Evolutionary conservation across 2,888 invertebrate species (phyloP).

Genomic region (Caenorhabditis wallacei): DNA sequence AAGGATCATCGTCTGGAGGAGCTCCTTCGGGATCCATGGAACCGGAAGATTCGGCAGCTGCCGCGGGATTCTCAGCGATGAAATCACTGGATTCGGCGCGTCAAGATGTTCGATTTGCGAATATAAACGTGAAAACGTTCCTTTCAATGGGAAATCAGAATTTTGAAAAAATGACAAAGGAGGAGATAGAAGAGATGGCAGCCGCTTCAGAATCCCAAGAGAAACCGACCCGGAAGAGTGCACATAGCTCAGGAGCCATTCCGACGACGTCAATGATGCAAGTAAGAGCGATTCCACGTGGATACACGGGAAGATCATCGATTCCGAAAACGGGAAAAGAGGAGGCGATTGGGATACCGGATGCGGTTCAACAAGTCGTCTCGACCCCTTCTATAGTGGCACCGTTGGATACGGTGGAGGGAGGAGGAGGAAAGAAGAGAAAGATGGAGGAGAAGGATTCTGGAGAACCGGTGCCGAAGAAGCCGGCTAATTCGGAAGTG

Average conservation of each 20-base stretch:
- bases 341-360: background rate
- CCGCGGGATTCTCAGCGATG: background rate
- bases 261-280: too few relatives aligned
- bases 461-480: conserved; percentile 24
- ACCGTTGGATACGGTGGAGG: too few relatives aligned
- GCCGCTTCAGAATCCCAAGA: background rate
- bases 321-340: background rate
- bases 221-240: background rate
- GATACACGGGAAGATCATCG: background rate
- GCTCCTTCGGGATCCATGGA: background rate
- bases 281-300: background rate
- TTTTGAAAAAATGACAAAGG: conserved; percentile 25
- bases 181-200: conserved; percentile 31
- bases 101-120: conserved; percentile 40
- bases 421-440: background rate
- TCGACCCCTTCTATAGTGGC: conserved; percentile 2
- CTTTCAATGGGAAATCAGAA: conserved; percentile 34
- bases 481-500: too few relatives aligned
- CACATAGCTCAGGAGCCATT: background rate
- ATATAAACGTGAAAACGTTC: conserved; percentile 46
- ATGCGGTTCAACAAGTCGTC: conserved; percentile 10
- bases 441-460: background rate
- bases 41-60: background rate
- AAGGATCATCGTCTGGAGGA: background rate
- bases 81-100: conserved; percentile 25